Percentiles rank a stretch among this genome's conserved stretches.
These are phyloP conservation scores for Drosophila leontia DNA, from an alignment of 1,140 invertebrate genomes.

Conservation along the genomic window DNA sequence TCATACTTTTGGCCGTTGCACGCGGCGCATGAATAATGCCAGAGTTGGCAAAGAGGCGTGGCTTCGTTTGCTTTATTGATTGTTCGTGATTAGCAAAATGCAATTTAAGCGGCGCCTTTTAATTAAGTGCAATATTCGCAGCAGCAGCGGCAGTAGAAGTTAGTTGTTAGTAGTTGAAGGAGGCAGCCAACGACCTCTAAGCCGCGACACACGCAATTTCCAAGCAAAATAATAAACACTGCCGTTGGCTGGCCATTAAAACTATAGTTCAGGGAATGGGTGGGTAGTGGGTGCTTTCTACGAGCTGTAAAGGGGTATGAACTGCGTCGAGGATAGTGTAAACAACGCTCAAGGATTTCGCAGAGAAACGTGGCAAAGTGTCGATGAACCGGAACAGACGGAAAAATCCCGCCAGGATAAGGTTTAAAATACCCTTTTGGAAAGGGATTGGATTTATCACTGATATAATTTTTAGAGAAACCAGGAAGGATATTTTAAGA, in stretches of 20 bases:
- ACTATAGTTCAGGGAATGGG: background rate
- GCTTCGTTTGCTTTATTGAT: constrained; percentile 53
- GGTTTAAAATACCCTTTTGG: constrained; percentile 6
- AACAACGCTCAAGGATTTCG: constrained; percentile 44
- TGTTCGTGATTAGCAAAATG: constrained; percentile 53
- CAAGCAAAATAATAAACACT: constrained; percentile 38
- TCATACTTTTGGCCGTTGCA: constrained; percentile 29
- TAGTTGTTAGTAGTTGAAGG: background rate
- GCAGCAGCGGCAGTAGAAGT: background rate
- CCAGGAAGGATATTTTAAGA: no score
- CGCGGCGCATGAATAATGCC: constrained; percentile 64
- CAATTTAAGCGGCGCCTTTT: constrained; percentile 65
- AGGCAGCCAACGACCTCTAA: constrained; percentile 14
- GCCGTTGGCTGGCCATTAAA: constrained; percentile 8
- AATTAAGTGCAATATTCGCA: constrained; percentile 57
- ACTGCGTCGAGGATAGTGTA: constrained; percentile 5
- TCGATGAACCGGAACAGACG: constrained; percentile 34
- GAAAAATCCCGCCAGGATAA: no score
- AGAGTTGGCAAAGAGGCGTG: constrained; percentile 46
- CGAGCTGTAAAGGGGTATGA: background rate
- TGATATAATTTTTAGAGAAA: background rate
- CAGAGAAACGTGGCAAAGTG: constrained; percentile 33
- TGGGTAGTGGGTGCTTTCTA: background rate
- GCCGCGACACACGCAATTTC: constrained; percentile 31
- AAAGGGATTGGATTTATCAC: background rate